Base-by-base conservation (phyloP, 2,113 vertebrate species). In the Percopsis transmontana region DNA sequence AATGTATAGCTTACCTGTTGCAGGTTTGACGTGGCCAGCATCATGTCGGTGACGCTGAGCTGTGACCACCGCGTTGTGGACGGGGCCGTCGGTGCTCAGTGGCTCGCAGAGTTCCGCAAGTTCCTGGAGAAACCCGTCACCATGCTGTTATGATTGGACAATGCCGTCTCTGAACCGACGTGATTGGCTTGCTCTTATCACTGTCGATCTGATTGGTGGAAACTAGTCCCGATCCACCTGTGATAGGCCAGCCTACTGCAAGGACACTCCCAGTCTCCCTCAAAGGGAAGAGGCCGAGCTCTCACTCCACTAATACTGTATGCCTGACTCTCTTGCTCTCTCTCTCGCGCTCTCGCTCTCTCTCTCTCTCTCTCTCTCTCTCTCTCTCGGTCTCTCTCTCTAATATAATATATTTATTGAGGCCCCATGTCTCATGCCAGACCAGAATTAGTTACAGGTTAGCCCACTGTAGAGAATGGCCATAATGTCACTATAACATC, bases 21-120 rank as follows among this genome's bases (percentile, higher is more conserved):
- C 87, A 99, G 97, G 70, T 99, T 98, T 56, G 96, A 96, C 0
- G 96, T 97, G 57, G 94, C 94, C 83, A 97, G 80, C 45, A 44
- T 98, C 87, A 98, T 99, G 96, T 94, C 97, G 0, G 97, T 99
- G 65, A 99, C 97, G 0, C 93, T 99, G 66, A 98, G 96, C 79
- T 98, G 96, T 72, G 96, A 98, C 77, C 96, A 98, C 64, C 91
- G 95, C 15, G 96, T 97, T 57, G 96, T 98, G 54, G 96, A 98
- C 0, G 96, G 96, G 57, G 96, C 96, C 0, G 94, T 98, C 27
- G 96, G 96, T 33, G 96, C 96, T 1, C 96, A 97, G 90, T 98
- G 96, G 96, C 95, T 98, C 51, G 93, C 94, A 8, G 96, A 97
- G 72, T 98, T 98, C 92, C 94, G 94, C 78, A 95, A 91, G 70